Base-by-base conservation (phyloP, 2,888 invertebrate genomes). In the Timema podura region DNA sequence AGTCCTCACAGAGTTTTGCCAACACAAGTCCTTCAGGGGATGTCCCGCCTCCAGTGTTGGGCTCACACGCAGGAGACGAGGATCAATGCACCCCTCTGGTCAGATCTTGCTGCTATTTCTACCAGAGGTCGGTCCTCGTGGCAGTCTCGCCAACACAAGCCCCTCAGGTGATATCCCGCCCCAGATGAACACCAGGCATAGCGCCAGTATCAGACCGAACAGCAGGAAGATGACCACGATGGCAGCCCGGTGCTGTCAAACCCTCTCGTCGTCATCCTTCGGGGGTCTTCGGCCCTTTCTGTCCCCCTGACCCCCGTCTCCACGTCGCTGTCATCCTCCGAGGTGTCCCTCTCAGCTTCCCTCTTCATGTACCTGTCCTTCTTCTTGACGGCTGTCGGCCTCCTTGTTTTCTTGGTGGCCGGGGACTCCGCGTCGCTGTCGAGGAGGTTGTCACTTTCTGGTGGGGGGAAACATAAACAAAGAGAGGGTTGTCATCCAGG, bases 161-260 rank as follows among this genome's bases (percentile, higher is more conserved):
- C 86, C 87, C 68, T 84, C 82, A 49, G 83, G 77, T 82, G 75
- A 76, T 48, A 87, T 84, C n/a, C 83, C 84, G 57, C 85, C 85
- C 75, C 86, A 84, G 75, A 87, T 85, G 76, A 86, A 82, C 70
- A 85, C 80, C 76, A 86, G 78, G 75, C 84, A 85, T 74, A 84
- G 81, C 70, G 84, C 80, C 75, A 87, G 83, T 74, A 86, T 87
- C 74, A 83, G 83, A 69, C 83, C 77, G 76, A 84, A 86, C 70
- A 87, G 80, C 75, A 85, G 83, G 73, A 86, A 83, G 68, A 87
- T 81, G 77, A 84, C 84, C 79, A 83, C 81, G 70, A 86, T 85
- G 80, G 85, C 86, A 74, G 84, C 79, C 78, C 83, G 83, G 79
- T 85, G 83, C 77, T 85, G 86, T 85, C 86, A 87, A 80, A 85